These are phyloP conservation scores for Volucella inflata DNA, from an alignment of 2,888 invertebrate species.

Conservation along the genomic window DNA sequence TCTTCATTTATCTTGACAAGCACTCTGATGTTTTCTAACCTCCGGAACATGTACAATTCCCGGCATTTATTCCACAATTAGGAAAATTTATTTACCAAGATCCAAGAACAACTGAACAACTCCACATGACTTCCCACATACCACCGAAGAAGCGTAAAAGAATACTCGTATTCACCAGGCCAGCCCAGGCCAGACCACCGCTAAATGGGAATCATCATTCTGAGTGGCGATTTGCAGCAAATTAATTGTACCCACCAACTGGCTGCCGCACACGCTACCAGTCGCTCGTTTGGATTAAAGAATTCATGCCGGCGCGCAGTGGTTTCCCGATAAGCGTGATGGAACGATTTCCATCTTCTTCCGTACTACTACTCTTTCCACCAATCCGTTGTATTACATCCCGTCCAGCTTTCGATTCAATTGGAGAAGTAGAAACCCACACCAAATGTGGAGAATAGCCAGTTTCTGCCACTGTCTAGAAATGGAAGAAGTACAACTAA, in stretches of 20 bases:
- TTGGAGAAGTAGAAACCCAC: slow-evolving; percentile 64
- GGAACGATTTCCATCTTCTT: slow-evolving; percentile 63
- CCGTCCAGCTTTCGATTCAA: slow-evolving; percentile 26
- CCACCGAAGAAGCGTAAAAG: background rate
- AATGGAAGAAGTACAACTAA: too few species aligned
- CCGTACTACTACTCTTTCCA: slow-evolving; percentile 2
- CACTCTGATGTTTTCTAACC: slow-evolving; percentile 22
- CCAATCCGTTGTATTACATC: background rate
- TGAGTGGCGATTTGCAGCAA: slow-evolving; percentile 72
- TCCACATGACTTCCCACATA: slow-evolving; percentile 58
- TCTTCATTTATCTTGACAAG: slow-evolving; percentile 54
- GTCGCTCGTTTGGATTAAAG: slow-evolving; percentile 31
- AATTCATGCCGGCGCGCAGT: slow-evolving; percentile 16
- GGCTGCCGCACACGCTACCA: slow-evolving; percentile 28
- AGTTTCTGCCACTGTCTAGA: background rate
- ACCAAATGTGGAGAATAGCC: slow-evolving; percentile 17
- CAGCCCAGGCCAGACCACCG: slow-evolving; percentile 37
- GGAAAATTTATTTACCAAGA: slow-evolving; percentile 62
- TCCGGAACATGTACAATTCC: slow-evolving; percentile 43
- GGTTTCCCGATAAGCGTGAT: slow-evolving; percentile 64
- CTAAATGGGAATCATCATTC: slow-evolving; percentile 72
- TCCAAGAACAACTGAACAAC: slow-evolving; percentile 29
- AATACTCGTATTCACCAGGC: slow-evolving; percentile 5
- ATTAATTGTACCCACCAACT: slow-evolving; percentile 68
- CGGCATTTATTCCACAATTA: slow-evolving; percentile 65